Base-by-base conservation (phyloP, 2,113 vertebrate species). In the Lonchura striata region DNA sequence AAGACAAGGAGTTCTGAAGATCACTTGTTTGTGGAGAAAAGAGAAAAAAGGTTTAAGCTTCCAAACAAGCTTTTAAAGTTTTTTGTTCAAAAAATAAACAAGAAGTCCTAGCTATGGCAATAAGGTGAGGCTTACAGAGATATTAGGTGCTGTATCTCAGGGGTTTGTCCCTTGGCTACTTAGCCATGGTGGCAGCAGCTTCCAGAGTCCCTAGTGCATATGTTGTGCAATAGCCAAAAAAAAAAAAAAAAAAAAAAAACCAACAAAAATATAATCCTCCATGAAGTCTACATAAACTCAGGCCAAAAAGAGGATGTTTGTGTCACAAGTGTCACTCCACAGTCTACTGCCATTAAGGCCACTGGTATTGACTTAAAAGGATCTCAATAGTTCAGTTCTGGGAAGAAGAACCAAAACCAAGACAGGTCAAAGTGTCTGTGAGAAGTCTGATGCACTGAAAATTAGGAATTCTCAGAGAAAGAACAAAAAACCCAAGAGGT, bases 191-290 rank as follows among this genome's bases (percentile, higher is more conserved):
- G 97, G 97, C 97, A 98, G 98, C 97, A 98, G 98, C 97, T 98
- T 98, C 96, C 96, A 95, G 96, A 98, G 97, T 98, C 97, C 97
- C 97, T 98, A 98, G 97, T 98, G 98, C 98, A 98, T 98, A 98
- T 94, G 94, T 95, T 98, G 98, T 98, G 97, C 98, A 97, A 98
- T 96, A 98, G 97, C 97, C 95, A 97, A 98, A 97, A 97, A 52
- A 97, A 97, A 94, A 31, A 74, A 30, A 76, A 94, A 95, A 87
- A 11, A 66, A 97, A 94, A 96, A 82, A 37, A 97, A 97, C 81
- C 92, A 97, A 97, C 69, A 96, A 97, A 96, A 97, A 97, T 96
- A 97, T 79, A 95, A 92, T 98, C 97, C 97, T 98, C 96, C 77
- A 7, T 96, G 95, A 97, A 98, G 97, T 98, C 95, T 97, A 97